phyloP scores from a whole-genome alignment of 35 echinoderm and acorn worm species.

The Ophioderma brevispina region DNA sequence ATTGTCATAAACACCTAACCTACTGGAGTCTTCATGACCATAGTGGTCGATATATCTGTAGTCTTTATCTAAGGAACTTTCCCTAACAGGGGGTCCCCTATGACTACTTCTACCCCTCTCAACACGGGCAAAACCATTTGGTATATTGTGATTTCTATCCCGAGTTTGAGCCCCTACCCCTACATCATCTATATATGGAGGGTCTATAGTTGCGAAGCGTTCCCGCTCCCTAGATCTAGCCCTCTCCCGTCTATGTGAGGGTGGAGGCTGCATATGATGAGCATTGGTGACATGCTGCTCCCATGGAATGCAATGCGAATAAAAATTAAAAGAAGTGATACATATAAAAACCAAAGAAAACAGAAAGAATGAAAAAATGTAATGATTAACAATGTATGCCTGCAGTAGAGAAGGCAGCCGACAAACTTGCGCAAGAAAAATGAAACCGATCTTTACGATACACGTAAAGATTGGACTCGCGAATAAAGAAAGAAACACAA shows the following conservation, averaged over 20 bases:
- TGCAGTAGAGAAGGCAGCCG: neutral
- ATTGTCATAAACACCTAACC: neutral
- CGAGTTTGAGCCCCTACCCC: neutral
- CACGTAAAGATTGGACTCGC: no score
- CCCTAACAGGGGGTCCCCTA: neutral
- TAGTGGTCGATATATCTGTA: neutral
- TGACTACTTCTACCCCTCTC: neutral
- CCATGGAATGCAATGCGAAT: neutral
- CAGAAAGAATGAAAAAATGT: neutral
- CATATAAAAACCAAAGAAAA: neutral
- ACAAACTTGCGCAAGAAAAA: no score
- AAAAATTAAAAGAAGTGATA: slow-evolving; percentile 11
- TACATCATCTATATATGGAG: slow-evolving; percentile 1
- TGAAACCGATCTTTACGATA: no score
- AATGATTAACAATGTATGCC: neutral
- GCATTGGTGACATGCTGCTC: neutral
- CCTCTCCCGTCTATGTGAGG: neutral
- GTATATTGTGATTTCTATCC: slow-evolving; percentile 2
- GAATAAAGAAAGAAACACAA: no score
- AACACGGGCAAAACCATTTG: neutral
- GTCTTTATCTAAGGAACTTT: neutral
- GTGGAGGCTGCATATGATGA: slow-evolving; percentile 5
- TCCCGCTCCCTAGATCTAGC: slow-evolving; percentile 11
- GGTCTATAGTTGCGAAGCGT: slow-evolving; percentile 8
- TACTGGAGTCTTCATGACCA: slow-evolving; percentile 4